Conservation (phyloP, 2,797 vertebrate species). For the Limosa lapponica region DNA sequence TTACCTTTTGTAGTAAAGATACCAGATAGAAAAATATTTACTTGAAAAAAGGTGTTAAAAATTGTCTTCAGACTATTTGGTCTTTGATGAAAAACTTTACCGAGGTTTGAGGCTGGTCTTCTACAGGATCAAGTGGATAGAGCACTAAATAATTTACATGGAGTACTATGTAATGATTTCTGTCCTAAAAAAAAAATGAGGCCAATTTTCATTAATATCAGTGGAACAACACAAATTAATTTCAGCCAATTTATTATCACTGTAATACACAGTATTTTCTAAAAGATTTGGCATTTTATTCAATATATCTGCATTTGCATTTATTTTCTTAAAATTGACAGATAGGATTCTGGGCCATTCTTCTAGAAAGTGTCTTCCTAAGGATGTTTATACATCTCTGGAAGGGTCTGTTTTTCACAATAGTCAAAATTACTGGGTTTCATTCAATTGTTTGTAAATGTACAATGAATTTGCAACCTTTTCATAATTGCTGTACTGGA, state of each 20-base stretch:
- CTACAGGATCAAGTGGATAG: neutral
- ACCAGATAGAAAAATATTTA: neutral
- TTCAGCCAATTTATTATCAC: neutral
- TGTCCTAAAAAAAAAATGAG: neutral
- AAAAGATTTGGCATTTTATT: neutral
- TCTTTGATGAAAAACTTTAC: neutral
- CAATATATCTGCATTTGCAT: neutral
- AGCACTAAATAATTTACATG: neutral
- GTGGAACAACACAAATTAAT: neutral
- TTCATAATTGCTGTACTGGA: neutral
- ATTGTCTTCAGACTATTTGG: neutral
- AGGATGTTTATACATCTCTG: neutral
- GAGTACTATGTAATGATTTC: neutral
- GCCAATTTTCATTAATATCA: neutral
- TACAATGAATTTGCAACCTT: neutral
- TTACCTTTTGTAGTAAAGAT: neutral
- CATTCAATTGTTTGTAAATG: neutral
- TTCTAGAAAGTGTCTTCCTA: neutral
- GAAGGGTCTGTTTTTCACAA: neutral
- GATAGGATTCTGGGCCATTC: neutral
- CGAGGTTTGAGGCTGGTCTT: neutral
- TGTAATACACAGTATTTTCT: neutral
- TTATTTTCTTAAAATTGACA: neutral
- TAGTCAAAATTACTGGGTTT: neutral
- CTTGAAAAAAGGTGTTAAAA: neutral